Conservation (phyloP, 2,113 vertebrate genomes). For the Sialia sialis region DNA sequence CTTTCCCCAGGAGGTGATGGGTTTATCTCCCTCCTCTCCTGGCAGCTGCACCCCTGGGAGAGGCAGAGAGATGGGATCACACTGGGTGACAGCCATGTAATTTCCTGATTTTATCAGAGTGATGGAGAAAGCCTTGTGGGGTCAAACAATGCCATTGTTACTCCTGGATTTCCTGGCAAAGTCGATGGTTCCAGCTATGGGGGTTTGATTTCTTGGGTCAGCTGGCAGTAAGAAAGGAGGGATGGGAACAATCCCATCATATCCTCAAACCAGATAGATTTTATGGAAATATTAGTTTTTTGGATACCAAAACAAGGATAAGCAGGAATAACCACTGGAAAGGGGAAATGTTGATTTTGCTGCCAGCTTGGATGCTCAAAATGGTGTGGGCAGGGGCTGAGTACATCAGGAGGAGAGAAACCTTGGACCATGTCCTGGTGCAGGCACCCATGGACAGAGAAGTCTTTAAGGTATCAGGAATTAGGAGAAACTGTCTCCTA, state of each 20-base stretch:
- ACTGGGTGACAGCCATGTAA: neutral
- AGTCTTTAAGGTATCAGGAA: neutral
- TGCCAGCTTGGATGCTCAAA: neutral
- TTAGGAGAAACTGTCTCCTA: neutral
- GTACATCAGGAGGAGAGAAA: neutral
- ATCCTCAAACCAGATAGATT: neutral
- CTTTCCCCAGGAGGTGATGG: neutral
- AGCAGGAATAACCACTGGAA: neutral
- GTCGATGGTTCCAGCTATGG: neutral
- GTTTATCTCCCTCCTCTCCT: neutral
- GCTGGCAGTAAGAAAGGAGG: neutral
- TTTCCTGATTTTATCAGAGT: neutral
- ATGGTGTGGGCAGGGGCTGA: neutral
- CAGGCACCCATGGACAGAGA: neutral
- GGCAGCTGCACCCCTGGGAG: neutral
- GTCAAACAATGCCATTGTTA: neutral
- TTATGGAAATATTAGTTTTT: neutral
- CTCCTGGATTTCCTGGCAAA: neutral
- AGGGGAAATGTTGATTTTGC: neutral
- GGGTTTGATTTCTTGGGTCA: neutral
- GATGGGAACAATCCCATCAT: neutral
- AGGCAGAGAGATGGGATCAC: neutral
- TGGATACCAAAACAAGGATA: neutral
- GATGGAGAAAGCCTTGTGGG: neutral
- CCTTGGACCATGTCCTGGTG: neutral